Percentiles rank a stretch among this genome's conserved stretches.
Conservation (phyloP, 2,797 vertebrate species). For the Odontamblyopus lacepedii region DNA sequence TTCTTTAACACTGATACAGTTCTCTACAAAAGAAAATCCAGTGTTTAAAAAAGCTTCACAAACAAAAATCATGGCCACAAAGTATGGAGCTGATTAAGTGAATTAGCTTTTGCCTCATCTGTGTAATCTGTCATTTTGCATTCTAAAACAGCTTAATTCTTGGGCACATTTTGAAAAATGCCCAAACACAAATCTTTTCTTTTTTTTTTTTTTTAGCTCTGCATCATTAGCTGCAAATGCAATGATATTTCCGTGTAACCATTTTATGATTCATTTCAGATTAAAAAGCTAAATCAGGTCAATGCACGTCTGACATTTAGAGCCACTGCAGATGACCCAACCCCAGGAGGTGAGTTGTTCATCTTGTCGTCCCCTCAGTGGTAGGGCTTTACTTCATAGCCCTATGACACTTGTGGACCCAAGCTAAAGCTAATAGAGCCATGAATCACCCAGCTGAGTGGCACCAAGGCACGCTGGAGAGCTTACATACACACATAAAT, state of each 20-base stretch:
- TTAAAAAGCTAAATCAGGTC: constrained; percentile 42
- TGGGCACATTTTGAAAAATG: background rate
- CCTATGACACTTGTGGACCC: constrained; percentile 57
- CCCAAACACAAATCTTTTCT: constrained; percentile 22
- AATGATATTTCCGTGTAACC: constrained; percentile 51
- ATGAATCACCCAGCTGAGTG: constrained; percentile 48
- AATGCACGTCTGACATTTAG: constrained; percentile 62
- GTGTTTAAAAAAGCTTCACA: background rate
- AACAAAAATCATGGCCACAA: background rate
- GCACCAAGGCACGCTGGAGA: constrained; percentile 17
- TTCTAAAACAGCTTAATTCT: too few species aligned
- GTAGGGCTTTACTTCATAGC: constrained; percentile 39
- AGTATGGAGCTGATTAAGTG: too few species aligned
- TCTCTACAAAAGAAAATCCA: too few species aligned
- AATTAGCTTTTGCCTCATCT: too few species aligned
- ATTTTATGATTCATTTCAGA: constrained; percentile 43
- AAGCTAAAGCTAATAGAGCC: constrained; percentile 31
- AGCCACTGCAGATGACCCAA: constrained; percentile 37
- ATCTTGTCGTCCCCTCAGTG: constrained; percentile 16
- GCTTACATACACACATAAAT: constrained; percentile 43
- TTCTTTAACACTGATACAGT: background rate
- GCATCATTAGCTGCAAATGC: constrained; percentile 46
- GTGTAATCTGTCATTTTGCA: too few species aligned
- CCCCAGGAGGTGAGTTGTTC: constrained; percentile 36
- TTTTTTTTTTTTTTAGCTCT: constrained; percentile 23